Conservation (phyloP, 2,888 invertebrate species). For the Pristionchus mayeri region DNA sequence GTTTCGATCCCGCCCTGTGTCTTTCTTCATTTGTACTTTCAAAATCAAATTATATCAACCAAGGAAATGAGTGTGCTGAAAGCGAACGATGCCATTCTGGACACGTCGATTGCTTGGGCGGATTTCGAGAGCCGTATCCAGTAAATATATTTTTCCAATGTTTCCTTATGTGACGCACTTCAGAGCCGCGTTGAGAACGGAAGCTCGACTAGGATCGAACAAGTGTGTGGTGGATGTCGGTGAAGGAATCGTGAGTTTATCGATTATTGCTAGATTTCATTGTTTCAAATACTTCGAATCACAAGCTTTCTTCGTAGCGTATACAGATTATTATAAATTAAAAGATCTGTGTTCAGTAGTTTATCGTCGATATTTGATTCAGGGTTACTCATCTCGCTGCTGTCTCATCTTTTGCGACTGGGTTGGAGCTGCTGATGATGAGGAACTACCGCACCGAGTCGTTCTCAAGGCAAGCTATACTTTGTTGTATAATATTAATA, state of each 20-base stretch:
- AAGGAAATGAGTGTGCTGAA: neutral
- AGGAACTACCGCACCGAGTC: neutral
- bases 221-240: neutral
- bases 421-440: neutral
- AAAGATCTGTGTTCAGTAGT: too few species aligned
- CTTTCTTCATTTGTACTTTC: too few species aligned
- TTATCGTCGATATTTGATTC: too few species aligned
- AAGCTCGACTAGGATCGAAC: neutral
- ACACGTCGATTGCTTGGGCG: neutral
- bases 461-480: conserved; percentile 12
- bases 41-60: too few species aligned
- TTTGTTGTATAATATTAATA: too few species aligned
- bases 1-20: too few species aligned
- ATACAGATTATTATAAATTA: too few species aligned
- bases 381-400: neutral
- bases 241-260: neutral
- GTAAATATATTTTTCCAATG: too few species aligned
- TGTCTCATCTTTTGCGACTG: neutral
- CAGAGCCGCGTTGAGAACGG: neutral
- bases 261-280: neutral
- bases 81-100: neutral
- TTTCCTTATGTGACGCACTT: too few species aligned
- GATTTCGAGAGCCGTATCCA: neutral
- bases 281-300: too few species aligned
- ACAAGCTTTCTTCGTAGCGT: too few species aligned